Conservation (phyloP, 2,113 vertebrate species). For the Channa maculata region DNA sequence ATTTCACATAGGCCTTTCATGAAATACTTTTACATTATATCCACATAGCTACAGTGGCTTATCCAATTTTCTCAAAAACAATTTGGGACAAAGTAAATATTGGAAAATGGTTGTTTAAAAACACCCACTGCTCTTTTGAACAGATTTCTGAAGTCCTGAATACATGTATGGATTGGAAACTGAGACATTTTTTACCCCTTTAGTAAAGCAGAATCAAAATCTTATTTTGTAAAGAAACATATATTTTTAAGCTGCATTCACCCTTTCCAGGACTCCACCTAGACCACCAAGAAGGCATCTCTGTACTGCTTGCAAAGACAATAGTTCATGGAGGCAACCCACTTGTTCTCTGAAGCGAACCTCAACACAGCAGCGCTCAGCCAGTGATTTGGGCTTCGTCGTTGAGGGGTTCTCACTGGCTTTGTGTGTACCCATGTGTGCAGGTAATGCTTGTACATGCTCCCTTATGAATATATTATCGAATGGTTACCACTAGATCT, state of each 20-base stretch:
- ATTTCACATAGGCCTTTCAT: not conserved
- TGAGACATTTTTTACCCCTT: not conserved
- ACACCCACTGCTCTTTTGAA: not conserved
- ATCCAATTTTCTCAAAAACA: not conserved
- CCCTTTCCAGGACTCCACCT: too few species aligned
- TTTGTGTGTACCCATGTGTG: constrained; percentile 17
- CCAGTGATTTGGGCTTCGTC: too few species aligned
- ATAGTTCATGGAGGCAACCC: too few species aligned
- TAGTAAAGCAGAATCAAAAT: not conserved
- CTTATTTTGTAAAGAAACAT: too few species aligned
- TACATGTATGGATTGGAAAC: too few species aligned
- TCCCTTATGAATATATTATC: constrained; percentile 20
- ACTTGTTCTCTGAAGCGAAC: too few species aligned
- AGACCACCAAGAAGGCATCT: too few species aligned
- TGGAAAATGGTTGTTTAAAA: not conserved
- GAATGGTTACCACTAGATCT: not conserved
- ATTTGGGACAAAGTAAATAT: too few species aligned
- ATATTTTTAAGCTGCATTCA: too few species aligned
- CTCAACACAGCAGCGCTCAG: too few species aligned
- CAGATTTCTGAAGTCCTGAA: too few species aligned
- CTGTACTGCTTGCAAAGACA: too few species aligned
- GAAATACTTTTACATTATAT: not conserved
- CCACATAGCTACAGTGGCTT: not conserved
- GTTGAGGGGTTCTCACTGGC: not conserved
- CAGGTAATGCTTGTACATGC: not conserved